Evolutionary conservation across 1,140 invertebrate species (phyloP).

Genomic region (Leptinotarsa lineolata): DNA sequence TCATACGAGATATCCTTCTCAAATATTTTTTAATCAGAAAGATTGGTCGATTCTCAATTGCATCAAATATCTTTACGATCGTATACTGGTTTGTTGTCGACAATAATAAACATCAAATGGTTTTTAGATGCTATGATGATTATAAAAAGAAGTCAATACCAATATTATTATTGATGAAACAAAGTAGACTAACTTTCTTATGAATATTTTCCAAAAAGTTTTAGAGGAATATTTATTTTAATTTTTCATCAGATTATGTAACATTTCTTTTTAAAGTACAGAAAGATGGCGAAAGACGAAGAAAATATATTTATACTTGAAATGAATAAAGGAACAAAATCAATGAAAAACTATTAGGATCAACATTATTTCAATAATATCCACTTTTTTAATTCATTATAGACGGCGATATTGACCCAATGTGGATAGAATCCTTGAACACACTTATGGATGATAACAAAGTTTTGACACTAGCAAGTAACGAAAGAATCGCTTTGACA

Average conservation of each 20-base stretch:
- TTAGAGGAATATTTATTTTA: neutral
- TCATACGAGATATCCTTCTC: too few species aligned
- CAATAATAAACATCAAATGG: too few species aligned
- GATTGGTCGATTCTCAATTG: too few species aligned
- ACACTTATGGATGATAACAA: conserved; percentile 87
- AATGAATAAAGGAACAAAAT: neutral
- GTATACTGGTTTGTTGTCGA: too few species aligned
- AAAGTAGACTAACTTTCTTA: too few species aligned
- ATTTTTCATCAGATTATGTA: too few species aligned
- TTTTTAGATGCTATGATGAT: too few species aligned
- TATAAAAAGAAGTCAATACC: too few species aligned
- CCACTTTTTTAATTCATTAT: neutral
- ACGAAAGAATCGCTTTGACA: conserved; percentile 91
- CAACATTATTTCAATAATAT: neutral
- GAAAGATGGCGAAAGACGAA: neutral
- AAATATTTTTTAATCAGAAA: too few species aligned
- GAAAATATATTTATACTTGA: neutral
- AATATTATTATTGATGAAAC: too few species aligned
- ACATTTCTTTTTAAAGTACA: neutral
- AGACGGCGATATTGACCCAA: conserved; percentile 95
- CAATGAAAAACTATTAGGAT: neutral
- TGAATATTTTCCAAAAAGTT: too few species aligned
- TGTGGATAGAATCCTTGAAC: conserved; percentile 96
- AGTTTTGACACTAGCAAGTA: conserved; percentile 88
- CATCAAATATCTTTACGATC: too few species aligned